Percentiles rank a stretch among this genome's conserved stretches.
Conservation (phyloP, 2,797 vertebrate species). For the Fistularia tabacaria region DNA sequence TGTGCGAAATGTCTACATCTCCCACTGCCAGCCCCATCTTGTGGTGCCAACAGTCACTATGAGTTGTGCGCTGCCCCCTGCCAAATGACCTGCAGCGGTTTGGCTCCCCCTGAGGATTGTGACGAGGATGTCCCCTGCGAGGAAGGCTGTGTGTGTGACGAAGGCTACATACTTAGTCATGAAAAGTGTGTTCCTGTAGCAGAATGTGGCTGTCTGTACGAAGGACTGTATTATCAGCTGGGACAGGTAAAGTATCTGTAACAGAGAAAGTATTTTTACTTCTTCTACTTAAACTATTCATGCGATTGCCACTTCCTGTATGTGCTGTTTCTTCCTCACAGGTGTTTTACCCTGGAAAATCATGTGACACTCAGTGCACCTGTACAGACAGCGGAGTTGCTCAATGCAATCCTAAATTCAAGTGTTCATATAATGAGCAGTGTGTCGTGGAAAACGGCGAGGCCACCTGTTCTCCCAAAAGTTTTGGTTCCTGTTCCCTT, state of each 20-base stretch:
- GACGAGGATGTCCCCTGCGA: constrained; percentile 1
- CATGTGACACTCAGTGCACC: constrained; percentile 18
- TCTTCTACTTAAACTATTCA: too few relatives aligned
- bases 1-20: too few relatives aligned
- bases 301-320: background rate
- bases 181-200: constrained; percentile 63
- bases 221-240: constrained; percentile 20
- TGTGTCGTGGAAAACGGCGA: constrained; percentile 13
- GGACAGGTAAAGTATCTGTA: constrained; percentile 30
- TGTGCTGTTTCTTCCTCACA: background rate
- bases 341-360: constrained; percentile 22
- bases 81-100: constrained; percentile 23
- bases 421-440: constrained; percentile 15
- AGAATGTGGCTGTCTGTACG: constrained; percentile 69
- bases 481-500: constrained; percentile 22
- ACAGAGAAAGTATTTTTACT: background rate
- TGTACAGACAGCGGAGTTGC: constrained; percentile 18
- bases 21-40: constrained; percentile 9
- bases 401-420: constrained; percentile 5
- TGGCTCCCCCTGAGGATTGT: background rate
- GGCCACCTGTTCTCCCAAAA: constrained; percentile 8
- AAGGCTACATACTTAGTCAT: constrained; percentile 64
- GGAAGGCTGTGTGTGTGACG: constrained; percentile 44
- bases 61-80: constrained; percentile 17
- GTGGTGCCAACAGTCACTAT: constrained; percentile 31